Base-by-base conservation (phyloP, 2,888 invertebrate species). In the Physocephala rufipes region DNA sequence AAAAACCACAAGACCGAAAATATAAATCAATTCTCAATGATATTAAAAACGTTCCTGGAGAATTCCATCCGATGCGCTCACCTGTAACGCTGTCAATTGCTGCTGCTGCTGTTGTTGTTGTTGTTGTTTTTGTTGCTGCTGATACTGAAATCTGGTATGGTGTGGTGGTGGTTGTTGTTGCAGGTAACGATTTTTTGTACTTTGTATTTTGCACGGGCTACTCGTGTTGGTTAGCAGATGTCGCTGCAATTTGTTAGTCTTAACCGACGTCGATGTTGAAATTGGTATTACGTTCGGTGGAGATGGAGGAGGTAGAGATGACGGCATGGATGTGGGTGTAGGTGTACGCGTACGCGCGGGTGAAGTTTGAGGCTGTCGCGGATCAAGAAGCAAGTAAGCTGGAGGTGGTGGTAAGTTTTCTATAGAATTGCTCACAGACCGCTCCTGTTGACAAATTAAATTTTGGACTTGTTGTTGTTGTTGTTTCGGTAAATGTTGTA, bases 211-310 rank as follows among this genome's bases (percentile, higher is more conserved):
- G 74, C 91, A 89, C 9, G 92, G 86, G 5, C 93, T 89, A 75
- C 91, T 91, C 4, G 95, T 95, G 76, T 95, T 95, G 2, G 95
- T 94, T 0, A 95, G 95, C 79, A 93, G 94, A 86, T 95, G 95
- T 79, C 93, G 92, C 74, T 95, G 86, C 55, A 93, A 94, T 82
- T 94, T 93, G 9, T 95, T 93, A 0, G 95, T 94, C 84, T 95
- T 95, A 0, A 95, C 94, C 21, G 95, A 95, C 79, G 91, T 92
- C 51, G 91, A 88, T 67, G 84, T 79, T 49, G 85, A 82, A 67
- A 77, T 80, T 26, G 84, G 80, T 77, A 85, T 80, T 5, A 72
- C 61, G 19, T 77, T 70, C 43, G 78, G 78, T 63, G 81, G 76
- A 71, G 78, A 59, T 28, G 73, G 36, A 9, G 36, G 9, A 36